A percentile compares a stretch with the other conserved stretches of the same genome.
Evolutionary conservation across 2,888 invertebrate species (phyloP).

Genomic region (Adelphocoris suturalis): DNA sequence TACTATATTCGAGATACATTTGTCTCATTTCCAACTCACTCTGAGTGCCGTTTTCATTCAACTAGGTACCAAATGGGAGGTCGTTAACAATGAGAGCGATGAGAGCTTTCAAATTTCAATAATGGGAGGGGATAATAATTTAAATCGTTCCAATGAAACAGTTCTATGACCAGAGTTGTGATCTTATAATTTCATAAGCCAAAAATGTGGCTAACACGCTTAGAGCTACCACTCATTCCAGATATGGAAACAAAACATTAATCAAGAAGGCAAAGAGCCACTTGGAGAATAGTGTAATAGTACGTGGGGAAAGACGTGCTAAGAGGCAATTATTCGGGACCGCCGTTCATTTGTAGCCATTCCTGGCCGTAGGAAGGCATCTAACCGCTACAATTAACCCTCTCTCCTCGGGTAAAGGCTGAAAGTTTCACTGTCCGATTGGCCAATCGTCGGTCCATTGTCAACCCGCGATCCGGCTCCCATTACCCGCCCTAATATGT

Average conservation of each 20-base stretch:
- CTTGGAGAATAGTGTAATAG: slow-evolving; percentile 58
- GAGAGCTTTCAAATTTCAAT: no score
- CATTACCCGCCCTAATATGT: slow-evolving; percentile 58
- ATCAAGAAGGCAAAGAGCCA: slow-evolving; percentile 49
- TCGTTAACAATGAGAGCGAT: no score
- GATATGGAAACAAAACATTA: slow-evolving; percentile 53
- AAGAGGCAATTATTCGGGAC: slow-evolving; percentile 56
- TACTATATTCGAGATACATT: not conserved
- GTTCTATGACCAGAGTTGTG: no score
- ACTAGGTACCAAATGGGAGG: no score
- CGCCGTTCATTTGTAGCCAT: slow-evolving; percentile 61
- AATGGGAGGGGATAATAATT: no score
- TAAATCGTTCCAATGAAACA: no score
- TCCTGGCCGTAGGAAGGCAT: slow-evolving; percentile 48
- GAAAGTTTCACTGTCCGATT: slow-evolving; percentile 57
- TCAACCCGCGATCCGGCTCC: slow-evolving; percentile 46
- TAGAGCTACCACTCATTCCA: not conserved
- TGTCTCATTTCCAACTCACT: not conserved
- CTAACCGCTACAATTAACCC: slow-evolving; percentile 58
- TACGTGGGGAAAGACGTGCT: slow-evolving; percentile 41
- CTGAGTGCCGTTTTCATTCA: not conserved
- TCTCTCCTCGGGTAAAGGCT: slow-evolving; percentile 43
- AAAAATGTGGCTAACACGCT: slow-evolving; percentile 30
- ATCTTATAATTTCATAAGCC: not conserved
- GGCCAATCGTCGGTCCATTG: slow-evolving; percentile 62